phyloP scores from a whole-genome alignment of 2,113 vertebrate species.

The Argyrosomus japonicus region DNA sequence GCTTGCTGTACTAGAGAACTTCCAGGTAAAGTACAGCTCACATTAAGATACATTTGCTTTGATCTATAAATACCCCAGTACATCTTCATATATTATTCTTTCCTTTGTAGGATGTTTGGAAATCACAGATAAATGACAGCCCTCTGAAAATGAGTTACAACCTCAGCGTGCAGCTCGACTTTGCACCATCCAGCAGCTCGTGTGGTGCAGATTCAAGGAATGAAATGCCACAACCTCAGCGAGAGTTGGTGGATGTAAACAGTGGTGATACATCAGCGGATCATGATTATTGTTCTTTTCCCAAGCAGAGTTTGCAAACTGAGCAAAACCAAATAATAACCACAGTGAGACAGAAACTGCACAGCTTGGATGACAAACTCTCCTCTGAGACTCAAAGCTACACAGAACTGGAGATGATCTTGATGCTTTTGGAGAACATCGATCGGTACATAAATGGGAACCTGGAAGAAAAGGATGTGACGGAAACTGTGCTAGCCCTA shows the following conservation, averaged over 20 bases:
- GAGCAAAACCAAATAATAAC: conserved; percentile 17
- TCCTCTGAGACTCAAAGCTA: conserved; percentile 24
- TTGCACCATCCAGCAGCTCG: conserved; percentile 1
- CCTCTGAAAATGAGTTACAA: conserved; percentile 79
- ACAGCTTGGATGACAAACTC: conserved; percentile 65
- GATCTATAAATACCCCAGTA: background rate
- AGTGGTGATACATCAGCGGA: conserved; percentile 68
- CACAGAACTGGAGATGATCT: conserved; percentile 52
- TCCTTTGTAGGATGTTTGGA: conserved; percentile 84
- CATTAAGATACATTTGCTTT: background rate
- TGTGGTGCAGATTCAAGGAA: background rate
- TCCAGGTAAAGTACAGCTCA: conserved; percentile 81
- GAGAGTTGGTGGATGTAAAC: background rate
- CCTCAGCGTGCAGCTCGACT: conserved; percentile 72
- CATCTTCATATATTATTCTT: background rate
- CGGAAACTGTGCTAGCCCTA: conserved; percentile 73
- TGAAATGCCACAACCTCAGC: conserved; percentile 3
- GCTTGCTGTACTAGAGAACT: conserved; percentile 82
- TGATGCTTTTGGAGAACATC: conserved; percentile 76
- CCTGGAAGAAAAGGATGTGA: conserved; percentile 70
- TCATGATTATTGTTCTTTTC: conserved; percentile 81
- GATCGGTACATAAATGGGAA: conserved; percentile 64
- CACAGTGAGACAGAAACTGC: conserved; percentile 63
- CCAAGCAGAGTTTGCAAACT: conserved; percentile 20
- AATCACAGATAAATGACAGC: conserved; percentile 80